These are phyloP conservation scores for Amphiduros pacificus DNA, from an alignment of 2,888 invertebrate genomes.

Conservation along the genomic window DNA sequence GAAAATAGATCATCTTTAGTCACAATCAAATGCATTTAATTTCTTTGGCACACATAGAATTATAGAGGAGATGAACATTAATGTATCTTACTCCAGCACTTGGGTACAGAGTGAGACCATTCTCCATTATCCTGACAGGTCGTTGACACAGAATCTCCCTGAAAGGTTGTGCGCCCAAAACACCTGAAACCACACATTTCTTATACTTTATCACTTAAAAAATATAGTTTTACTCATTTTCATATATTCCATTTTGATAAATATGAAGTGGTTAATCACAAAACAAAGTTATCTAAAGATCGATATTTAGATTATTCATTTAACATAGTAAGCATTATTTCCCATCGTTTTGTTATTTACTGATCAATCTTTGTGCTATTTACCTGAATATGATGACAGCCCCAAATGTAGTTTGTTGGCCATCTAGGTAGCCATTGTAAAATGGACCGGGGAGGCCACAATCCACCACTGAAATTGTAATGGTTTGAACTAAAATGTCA, in stretches of 20 bases:
- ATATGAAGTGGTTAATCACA: too few species aligned
- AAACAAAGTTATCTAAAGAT: neutral
- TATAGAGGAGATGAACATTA: too few species aligned
- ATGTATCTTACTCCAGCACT: slow-evolving; percentile 80
- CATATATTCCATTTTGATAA: too few species aligned
- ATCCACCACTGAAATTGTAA: slow-evolving; percentile 92
- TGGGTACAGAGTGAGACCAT: slow-evolving; percentile 91
- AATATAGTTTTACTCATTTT: neutral
- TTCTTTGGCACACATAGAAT: too few species aligned
- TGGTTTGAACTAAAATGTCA: too few species aligned
- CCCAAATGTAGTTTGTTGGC: slow-evolving; percentile 83
- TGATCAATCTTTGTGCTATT: neutral
- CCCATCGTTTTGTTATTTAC: neutral
- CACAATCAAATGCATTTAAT: too few species aligned
- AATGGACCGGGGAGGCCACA: slow-evolving; percentile 92
- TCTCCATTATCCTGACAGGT: slow-evolving; percentile 87
- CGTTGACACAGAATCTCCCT: slow-evolving; percentile 64
- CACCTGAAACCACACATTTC: slow-evolving; percentile 22
- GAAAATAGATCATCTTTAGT: too few species aligned
- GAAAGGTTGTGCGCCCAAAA: slow-evolving; percentile 29
- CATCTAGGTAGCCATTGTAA: slow-evolving; percentile 87
- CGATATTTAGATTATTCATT: too few species aligned
- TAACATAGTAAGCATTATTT: too few species aligned
- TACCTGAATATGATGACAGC: slow-evolving; percentile 85
- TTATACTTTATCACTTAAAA: neutral